Base-by-base conservation (phyloP, 2,888 invertebrate genomes). In the Allygus modestus region DNA sequence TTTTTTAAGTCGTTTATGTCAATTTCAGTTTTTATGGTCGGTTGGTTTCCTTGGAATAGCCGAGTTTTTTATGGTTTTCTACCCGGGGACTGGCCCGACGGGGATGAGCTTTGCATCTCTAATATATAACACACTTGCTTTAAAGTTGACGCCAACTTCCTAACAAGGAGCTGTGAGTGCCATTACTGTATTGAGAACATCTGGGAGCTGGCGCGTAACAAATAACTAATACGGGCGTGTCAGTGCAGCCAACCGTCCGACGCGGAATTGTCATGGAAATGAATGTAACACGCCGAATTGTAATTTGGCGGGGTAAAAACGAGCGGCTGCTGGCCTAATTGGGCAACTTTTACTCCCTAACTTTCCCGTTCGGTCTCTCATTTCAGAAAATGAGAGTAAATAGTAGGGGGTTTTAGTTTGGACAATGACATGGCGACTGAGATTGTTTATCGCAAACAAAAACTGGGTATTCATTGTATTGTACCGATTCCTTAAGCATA, bases 211-310 rank as follows among this genome's bases (percentile, higher is more conserved):
- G 41, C 37, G 28, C 71, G 71, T 41, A 37, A 41, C 71, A 71
- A 41, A 71, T 71, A 71, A 71, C 71, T 71, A 23, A 71, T 71
- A 71, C 71, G 41, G 71, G 71, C 71, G 71, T 71, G 71, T 71
- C 71, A 71, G 71, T 20, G 71, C 71, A 71, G 33, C 71, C 71
- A 71, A 71, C 71, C 71, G 71, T 71, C 71, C 37, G 71, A 41
- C 71, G 37, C 41, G 5, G 41, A 71, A 71, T 71, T 71, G 71
- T 71, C 71, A 71, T 71, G 71, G 71, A 71, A 71, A 71, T 71
- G 71, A 71, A 41, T 71, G 71, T 71, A n/a, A 71, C 33, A 31
- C 71, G 71, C 71, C 69, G 71, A 65, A 65, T 65, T 33, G 71
- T 41, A 41, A 37, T 71, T 71, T 23, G 71, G 37, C 71, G 4